phyloP scores from a whole-genome alignment of 1,140 invertebrate genomes.

The Drosophila mauritiana region DNA sequence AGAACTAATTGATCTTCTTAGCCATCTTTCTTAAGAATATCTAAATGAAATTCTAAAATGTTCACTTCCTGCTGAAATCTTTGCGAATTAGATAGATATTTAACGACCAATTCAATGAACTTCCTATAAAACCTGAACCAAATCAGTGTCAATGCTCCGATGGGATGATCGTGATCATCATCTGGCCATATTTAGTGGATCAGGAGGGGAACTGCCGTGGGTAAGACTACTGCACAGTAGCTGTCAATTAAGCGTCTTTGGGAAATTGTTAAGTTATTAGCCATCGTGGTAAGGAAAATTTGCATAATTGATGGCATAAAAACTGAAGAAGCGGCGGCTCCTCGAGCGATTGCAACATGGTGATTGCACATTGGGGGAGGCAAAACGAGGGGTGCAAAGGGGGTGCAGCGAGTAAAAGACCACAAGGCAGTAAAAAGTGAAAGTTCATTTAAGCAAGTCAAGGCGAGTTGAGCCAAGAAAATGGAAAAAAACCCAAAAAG shows the following conservation, averaged over 20 bases:
- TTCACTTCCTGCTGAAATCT: no score
- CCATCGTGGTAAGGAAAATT: slow-evolving; percentile 60
- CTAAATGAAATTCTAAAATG: no score
- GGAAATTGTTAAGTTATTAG: slow-evolving; percentile 81
- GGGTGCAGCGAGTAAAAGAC: slow-evolving; percentile 35
- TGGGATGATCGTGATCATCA: slow-evolving; percentile 26
- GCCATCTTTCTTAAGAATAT: neutral
- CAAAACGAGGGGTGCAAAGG: neutral
- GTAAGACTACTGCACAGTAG: slow-evolving; percentile 62
- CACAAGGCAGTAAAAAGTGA: slow-evolving; percentile 76
- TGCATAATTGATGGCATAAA: slow-evolving; percentile 83
- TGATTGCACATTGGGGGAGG: slow-evolving; percentile 16
- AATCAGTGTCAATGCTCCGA: slow-evolving; percentile 41
- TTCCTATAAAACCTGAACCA: slow-evolving; percentile 8
- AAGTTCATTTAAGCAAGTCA: slow-evolving; percentile 82
- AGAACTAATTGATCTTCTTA: no score
- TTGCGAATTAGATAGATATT: neutral
- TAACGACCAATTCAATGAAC: neutral
- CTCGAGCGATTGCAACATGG: slow-evolving; percentile 44
- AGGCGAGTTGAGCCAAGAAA: slow-evolving; percentile 54
- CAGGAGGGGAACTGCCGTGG: slow-evolving; percentile 31
- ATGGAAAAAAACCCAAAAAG: slow-evolving; percentile 28
- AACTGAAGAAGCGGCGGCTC: slow-evolving; percentile 48
- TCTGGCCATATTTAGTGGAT: slow-evolving; percentile 30
- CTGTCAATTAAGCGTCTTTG: slow-evolving; percentile 76